Evolutionary conservation across 53 echinoderm and acorn worm species (phyloP), one percentile per base, ranked within the genome.

Genomic region (Paracentrotus lividus): DNA sequence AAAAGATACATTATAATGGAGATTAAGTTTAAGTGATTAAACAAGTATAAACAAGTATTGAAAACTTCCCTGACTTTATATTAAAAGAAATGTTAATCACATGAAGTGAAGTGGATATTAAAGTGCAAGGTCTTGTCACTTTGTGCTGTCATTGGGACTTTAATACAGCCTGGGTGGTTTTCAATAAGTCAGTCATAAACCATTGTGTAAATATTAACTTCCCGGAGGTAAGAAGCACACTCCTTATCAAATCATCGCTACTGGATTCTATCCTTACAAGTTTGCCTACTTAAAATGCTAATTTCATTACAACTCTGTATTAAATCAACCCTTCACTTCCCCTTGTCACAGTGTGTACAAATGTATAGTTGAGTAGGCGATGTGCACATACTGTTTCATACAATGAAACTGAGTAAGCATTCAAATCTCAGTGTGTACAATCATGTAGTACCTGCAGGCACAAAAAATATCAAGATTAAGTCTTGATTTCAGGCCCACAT

Each of bases 201-300:
- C 72, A 72, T 4, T 32, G 72, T 72, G 72, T 72, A 36, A 72
- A 72, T 40, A 72, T 72, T 72, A 16, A 72, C 72, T 72, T 40
- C 40, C 20, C 20, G 72, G 21, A 20, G 21, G 18, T 40, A 10
- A 15, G 72, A 72, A 32, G 36, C 21, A 6, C 21, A 36, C 5
- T 72, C 72, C 38, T 72, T 72, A 69, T 72, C 81, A 27, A 81
- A 81, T 81, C 49, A 81, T 0, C 47, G 81, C 81, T 81, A 72
- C 81, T 18, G 47, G 42, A n/a, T 81, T 26, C 26, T 12, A 20
- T 45, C 45, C 47, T n/a, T 81, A n/a, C 81, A 42, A n/a, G 24
- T n/a, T n/a, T n/a, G n/a, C 45, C 81, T 47, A 47, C 81, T 81
- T 81, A 81, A n/a, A n/a, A n/a, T 81, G 81, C 81, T 81, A 81